Percentiles rank a stretch among this genome's conserved stretches.
Conservation (phyloP, 1,140 invertebrate species). For the Chrysoperla carnea region DNA sequence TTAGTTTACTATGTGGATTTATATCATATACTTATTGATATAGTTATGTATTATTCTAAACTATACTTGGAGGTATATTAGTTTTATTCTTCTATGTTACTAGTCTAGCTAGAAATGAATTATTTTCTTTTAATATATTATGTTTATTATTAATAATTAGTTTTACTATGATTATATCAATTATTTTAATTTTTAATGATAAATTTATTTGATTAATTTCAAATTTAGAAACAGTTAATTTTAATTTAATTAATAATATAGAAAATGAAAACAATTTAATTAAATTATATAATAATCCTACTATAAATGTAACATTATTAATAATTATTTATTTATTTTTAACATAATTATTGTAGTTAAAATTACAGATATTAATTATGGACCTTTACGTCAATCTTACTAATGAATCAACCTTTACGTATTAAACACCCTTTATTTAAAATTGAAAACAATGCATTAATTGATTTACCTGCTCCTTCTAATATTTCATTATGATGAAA, state of each 20-base stretch:
- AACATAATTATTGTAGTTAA: constrained; percentile 26
- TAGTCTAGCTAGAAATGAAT: constrained; percentile 31
- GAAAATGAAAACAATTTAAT: constrained; percentile 11
- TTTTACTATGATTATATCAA: constrained; percentile 10
- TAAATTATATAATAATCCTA: constrained; percentile 26
- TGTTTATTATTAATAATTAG: constrained; percentile 12
- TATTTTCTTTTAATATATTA: constrained; percentile 23
- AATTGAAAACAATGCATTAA: constrained; percentile 30
- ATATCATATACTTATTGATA: constrained; percentile 24
- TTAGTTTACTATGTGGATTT: constrained; percentile 20
- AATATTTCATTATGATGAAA: constrained; percentile 32
- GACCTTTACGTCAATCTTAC: constrained; percentile 23
- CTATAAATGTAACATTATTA: constrained; percentile 22
- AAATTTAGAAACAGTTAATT: constrained; percentile 1
- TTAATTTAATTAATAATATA: constrained; percentile 18
- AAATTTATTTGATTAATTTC: constrained; percentile 2
- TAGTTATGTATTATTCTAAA: constrained; percentile 30
- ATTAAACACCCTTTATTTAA: constrained; percentile 23
- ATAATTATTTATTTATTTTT: constrained; percentile 31
- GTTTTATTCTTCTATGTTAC: constrained; percentile 35
- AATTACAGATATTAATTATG: constrained; percentile 24
- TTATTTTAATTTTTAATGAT: constrained; percentile 10
- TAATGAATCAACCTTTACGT: constrained; percentile 26
- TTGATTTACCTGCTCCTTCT: constrained; percentile 31
- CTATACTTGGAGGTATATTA: constrained; percentile 33